Evolutionary conservation across 2,797 vertebrate species (phyloP).

Genomic region (Sebastes variabilis): DNA sequence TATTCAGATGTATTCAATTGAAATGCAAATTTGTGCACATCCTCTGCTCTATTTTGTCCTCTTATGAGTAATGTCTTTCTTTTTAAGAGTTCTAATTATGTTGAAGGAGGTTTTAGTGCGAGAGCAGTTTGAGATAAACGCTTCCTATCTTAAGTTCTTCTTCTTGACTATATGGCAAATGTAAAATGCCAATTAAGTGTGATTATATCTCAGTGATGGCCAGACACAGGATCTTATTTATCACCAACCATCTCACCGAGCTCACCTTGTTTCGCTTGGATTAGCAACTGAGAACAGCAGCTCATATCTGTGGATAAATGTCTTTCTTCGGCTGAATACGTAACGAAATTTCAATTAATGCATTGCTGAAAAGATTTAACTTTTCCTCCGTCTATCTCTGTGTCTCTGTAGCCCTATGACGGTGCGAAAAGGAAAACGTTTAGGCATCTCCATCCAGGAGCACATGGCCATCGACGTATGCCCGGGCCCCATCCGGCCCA

Average conservation of each 20-base stretch:
- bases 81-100: conserved; percentile 40
- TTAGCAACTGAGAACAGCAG: neutral
- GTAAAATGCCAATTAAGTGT: neutral
- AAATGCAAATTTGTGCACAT: conserved; percentile 61
- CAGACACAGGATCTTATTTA: neutral
- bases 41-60: conserved; percentile 41
- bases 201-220: neutral
- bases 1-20: conserved; percentile 51
- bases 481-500: conserved; percentile 87
- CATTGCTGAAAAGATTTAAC: neutral
- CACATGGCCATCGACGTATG: conserved; percentile 90
- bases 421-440: conserved; percentile 78
- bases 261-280: neutral
- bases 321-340: neutral
- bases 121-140: conserved; percentile 22
- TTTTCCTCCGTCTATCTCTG: neutral
- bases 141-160: neutral
- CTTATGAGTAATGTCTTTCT: conserved; percentile 32
- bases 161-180: conserved; percentile 1
- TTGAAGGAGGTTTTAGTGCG: conserved; percentile 19
- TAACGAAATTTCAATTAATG: neutral
- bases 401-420: conserved; percentile 73
- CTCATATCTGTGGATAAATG: neutral
- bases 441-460: conserved; percentile 88
- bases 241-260: neutral